Conservation (phyloP, 2,797 vertebrate species). For the Myiotriccus ornatus region DNA sequence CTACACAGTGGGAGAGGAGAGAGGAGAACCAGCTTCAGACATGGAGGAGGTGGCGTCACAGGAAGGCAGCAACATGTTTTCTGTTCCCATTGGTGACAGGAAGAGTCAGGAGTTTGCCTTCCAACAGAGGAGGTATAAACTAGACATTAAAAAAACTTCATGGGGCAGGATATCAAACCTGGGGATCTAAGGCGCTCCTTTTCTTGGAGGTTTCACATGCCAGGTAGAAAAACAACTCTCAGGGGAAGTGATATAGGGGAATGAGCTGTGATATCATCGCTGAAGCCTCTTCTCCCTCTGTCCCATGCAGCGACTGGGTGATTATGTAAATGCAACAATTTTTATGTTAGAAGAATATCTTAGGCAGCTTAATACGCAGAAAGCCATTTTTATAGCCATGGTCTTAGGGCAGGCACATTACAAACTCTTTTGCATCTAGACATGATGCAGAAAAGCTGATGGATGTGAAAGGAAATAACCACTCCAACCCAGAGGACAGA, state of each 20-base stretch:
- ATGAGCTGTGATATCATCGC: background rate
- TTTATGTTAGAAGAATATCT: background rate
- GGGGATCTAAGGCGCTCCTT: background rate
- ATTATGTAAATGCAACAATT: background rate
- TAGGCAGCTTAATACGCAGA: background rate
- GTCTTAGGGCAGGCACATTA: background rate
- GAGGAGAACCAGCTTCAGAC: background rate
- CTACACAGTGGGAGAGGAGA: background rate
- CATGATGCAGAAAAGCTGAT: background rate
- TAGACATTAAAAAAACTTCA: background rate
- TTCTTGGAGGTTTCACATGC: background rate
- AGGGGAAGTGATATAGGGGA: background rate
- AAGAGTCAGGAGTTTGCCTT: background rate
- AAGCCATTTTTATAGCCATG: background rate
- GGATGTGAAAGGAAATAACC: background rate
- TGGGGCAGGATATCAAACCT: background rate
- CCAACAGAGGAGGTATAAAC: background rate
- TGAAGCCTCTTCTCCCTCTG: background rate
- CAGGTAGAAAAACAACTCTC: background rate
- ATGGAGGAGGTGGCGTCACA: fast-evolving
- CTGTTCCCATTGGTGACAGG: background rate
- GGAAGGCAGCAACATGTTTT: background rate
- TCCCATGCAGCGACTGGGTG: background rate
- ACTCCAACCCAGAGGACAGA: background rate
- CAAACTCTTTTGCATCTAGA: background rate